phyloP scores from a whole-genome alignment of 2,113 vertebrate genomes.

The Laterallus jamaicensis region DNA sequence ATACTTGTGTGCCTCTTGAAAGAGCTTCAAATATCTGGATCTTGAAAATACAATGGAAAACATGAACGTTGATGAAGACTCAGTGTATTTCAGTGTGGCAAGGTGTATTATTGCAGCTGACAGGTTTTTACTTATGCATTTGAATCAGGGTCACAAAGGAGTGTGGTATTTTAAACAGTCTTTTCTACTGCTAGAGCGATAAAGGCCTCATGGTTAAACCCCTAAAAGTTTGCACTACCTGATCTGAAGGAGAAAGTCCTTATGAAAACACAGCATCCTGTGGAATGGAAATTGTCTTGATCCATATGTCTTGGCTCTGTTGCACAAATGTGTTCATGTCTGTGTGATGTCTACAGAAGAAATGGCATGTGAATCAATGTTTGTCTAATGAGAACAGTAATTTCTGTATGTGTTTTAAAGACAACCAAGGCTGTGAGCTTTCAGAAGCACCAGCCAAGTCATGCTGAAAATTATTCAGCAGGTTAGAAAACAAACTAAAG shows the following conservation, averaged over 20 bases:
- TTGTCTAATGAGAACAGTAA: neutral
- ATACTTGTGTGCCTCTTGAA: neutral
- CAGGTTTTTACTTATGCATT: neutral
- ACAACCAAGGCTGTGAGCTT: neutral
- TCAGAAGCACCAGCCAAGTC: neutral
- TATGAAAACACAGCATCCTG: neutral
- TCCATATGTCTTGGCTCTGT: fast-evolving
- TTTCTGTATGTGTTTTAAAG: neutral
- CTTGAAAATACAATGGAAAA: neutral
- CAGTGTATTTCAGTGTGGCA: neutral
- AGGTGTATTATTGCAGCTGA: neutral
- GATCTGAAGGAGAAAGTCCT: neutral
- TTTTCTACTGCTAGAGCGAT: neutral
- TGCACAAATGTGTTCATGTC: neutral
- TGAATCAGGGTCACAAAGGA: neutral
- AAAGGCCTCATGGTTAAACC: neutral
- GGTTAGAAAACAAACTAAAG: constrained; percentile 42
- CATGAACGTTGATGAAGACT: neutral
- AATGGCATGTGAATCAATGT: neutral
- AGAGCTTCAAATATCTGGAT: neutral
- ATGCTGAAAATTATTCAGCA: neutral
- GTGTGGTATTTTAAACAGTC: neutral
- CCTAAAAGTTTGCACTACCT: neutral
- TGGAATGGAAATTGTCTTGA: neutral
- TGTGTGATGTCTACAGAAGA: neutral